Conservation (phyloP, 2,888 invertebrate genomes). For the Heliconius hortense region DNA sequence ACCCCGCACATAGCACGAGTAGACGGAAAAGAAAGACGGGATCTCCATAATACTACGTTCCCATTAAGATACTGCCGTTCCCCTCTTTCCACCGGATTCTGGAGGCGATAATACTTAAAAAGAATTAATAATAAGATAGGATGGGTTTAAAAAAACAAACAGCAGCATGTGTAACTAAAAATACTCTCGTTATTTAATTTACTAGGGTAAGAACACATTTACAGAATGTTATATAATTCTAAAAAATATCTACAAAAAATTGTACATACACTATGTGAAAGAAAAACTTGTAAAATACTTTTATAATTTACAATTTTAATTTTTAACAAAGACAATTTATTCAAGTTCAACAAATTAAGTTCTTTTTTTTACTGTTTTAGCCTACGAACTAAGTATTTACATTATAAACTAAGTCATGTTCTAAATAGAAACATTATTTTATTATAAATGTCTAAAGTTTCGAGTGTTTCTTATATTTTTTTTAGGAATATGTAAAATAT, state of each 20-base stretch:
- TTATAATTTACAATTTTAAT: conserved; percentile 78
- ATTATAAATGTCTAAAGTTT: conserved; percentile 47
- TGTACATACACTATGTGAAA: conserved; percentile 79
- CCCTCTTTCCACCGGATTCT: no score
- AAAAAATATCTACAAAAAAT: conserved; percentile 80
- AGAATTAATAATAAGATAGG: neutral
- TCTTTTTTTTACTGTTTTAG: conserved; percentile 64
- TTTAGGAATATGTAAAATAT: conserved; percentile 18
- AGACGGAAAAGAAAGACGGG: neutral
- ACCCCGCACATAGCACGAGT: neutral
- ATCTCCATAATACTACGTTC: neutral
- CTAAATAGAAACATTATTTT: conserved; percentile 61
- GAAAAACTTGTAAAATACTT: conserved; percentile 72
- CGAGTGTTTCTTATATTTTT: conserved; percentile 25
- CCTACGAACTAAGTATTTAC: conserved; percentile 73
- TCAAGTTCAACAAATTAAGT: conserved; percentile 80
- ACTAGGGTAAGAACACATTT: conserved; percentile 83
- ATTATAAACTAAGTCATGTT: conserved; percentile 71
- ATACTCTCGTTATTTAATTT: conserved; percentile 83
- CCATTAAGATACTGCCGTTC: neutral
- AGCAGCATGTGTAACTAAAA: conserved; percentile 76
- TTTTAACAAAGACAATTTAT: conserved; percentile 75
- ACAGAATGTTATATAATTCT: conserved; percentile 80
- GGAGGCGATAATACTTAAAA: neutral
- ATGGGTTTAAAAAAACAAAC: conserved; percentile 56